Evolutionary conservation across 2,888 invertebrate species (phyloP), one percentile per base, ranked within the genome.

Genomic region (Ashinkailepas kermadecensis): DNA sequence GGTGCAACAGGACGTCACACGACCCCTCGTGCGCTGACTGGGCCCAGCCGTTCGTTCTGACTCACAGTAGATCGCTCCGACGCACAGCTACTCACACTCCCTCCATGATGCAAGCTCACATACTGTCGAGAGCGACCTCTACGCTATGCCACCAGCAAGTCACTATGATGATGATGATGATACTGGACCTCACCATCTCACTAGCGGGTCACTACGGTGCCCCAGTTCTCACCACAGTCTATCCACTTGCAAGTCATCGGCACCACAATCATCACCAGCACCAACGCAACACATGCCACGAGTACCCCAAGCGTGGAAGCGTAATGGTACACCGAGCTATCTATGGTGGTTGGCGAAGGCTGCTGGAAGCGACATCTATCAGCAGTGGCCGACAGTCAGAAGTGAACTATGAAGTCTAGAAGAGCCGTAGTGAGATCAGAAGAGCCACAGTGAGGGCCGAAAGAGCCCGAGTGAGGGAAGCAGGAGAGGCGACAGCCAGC

Each of bases 271-370:
- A 74, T 11, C n/a, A 74, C 56, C 18, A 21, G 9, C 74, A 56
- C 74, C 18, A 23, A 21, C 21, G 18, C 56, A 56, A 15, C 21
- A 7, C 74, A 74, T 74, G 74, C 74, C 56, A 54, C 15, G 15
- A 18, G 54, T 56, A 56, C 56, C n/a, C 54, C 74, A 74, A 74
- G 74, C 74, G 56, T 74, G 74, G 54, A 56, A 74, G 74, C 74
- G 10, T 3, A 56, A 74, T 74, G 21, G 56, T 74, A 74, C 74
- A 74, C 74, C 21, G 21, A 74, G 74, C 74, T 18, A 74, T 74
- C 54, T 70, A 70, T 64, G 39, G 39, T 39, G 70, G 39, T 70
- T 23, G 13, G 15, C 12, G 70, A 70, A 70, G 39, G 70, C 70
- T 10, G 7, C 39, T 39, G 39, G 25, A 70, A 39, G 39, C 70